phyloP scores from a whole-genome alignment of 2,888 invertebrate genomes.

The Harpagoxenus sublaevis region DNA sequence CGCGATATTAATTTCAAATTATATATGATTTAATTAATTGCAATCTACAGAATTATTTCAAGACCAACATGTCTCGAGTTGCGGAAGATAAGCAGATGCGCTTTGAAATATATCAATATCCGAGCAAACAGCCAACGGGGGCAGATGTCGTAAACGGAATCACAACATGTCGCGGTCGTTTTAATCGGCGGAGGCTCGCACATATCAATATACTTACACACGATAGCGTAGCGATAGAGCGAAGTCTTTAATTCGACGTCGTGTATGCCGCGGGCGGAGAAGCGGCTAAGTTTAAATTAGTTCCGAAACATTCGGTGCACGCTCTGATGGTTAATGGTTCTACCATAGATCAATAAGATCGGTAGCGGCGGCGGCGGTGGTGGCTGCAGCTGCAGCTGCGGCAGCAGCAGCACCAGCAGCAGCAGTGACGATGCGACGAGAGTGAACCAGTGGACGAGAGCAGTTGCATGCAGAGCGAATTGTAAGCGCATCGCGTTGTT shows the following conservation, averaged over 20 bases:
- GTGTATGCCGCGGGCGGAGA: slow-evolving; percentile 62
- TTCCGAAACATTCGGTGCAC: slow-evolving; percentile 83
- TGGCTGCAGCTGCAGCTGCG: neutral
- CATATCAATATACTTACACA: slow-evolving; percentile 35
- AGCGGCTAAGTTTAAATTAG: slow-evolving; percentile 83
- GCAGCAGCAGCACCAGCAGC: neutral
- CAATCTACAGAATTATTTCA: neutral
- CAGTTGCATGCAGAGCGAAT: slow-evolving; percentile 35
- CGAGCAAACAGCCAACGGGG: slow-evolving; percentile 13
- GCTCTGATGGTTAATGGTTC: slow-evolving; percentile 77
- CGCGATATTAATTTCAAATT: neutral
- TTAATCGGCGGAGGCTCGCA: slow-evolving; percentile 30
- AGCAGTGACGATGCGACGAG: slow-evolving; percentile 27
- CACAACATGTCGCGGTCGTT: slow-evolving; percentile 29
- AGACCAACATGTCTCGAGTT: neutral
- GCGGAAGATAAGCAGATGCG: neutral
- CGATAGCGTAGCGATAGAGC: slow-evolving; percentile 31
- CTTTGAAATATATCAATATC: slow-evolving; percentile 30
- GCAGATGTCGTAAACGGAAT: slow-evolving; percentile 20
- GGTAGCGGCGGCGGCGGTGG: slow-evolving; percentile 27
- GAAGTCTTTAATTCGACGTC: slow-evolving; percentile 75
- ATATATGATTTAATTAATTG: neutral
- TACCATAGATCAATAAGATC: slow-evolving; percentile 74
- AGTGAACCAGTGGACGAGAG: neutral
- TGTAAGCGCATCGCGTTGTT: neutral